Base-by-base conservation (phyloP, 2,113 vertebrate genomes). In the Hemiprocne comata region DNA sequence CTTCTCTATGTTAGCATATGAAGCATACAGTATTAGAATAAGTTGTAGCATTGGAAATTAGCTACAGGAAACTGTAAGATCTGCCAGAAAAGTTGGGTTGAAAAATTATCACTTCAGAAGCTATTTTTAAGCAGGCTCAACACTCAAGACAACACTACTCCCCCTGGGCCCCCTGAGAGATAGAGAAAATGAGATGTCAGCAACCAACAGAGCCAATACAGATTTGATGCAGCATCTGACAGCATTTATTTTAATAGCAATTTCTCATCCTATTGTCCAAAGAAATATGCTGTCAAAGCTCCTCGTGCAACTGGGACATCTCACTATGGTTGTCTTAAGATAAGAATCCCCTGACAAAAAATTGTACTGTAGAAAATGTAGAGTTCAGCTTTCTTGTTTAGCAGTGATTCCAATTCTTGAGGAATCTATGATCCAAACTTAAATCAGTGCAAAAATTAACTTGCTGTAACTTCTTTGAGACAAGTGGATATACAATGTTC, bases 171-270 rank as follows among this genome's bases (percentile, higher is more conserved):
- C 72, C 19, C 34, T 11, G 15, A 91, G 36, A 96, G 29, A 44
- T 11, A 15, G 29, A 83, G 72, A 77, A 89, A 95, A 90, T 61
- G 42, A 77, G 54, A 90, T 92, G 84, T 80, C 84, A 95, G 54
- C 50, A 75, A 60, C 78, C 95, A 84, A 82, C 66, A 87, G 60
- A 89, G 70, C 29, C 46, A 54, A 13, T 76, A 54, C 4, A 72
- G 23, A 73, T 40, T n/a, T 65, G 65, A 79, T 61, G 71, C 71
- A 81, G 58, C 90, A 84, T 94, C 50, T 96, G 90, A 96, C 69
- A 96, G 60, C 28, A 28, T 92, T 96, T 95, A 95, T 73, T 66
- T 94, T 79, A 96, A 96, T 25, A 91, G 46, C 38, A 50, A 18
- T 78, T 88, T 46, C 57, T 79, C 21, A 11, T 74, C 93, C 60